Conservation (phyloP, 1,140 invertebrate species). For the Neodiprion virginianus region DNA sequence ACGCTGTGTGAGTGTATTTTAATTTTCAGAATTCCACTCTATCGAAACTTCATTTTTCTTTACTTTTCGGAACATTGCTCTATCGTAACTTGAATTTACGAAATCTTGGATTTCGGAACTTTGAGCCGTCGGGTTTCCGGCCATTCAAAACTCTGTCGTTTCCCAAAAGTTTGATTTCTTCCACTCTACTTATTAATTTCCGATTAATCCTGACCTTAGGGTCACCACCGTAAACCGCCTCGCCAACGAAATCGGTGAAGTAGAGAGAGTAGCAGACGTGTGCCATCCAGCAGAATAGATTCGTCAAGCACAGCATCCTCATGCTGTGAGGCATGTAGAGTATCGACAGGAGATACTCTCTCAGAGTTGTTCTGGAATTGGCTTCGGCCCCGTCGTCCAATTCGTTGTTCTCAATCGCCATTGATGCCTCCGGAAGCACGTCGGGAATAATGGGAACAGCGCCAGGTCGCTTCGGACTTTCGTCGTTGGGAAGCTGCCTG, state of each 20-base stretch:
- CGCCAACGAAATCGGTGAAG: slow-evolving; percentile 97
- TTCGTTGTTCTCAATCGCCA: slow-evolving; percentile 20
- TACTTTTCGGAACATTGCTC: too few species aligned
- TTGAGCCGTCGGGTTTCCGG: too few species aligned
- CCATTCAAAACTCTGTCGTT: too few species aligned
- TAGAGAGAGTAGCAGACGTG: slow-evolving; percentile 96
- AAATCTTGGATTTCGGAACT: too few species aligned
- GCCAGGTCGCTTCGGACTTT: slow-evolving; percentile 32
- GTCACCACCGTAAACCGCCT: slow-evolving; percentile 92
- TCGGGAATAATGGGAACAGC: slow-evolving; percentile 38
- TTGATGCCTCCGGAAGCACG: neutral
- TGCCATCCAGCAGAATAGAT: slow-evolving; percentile 98
- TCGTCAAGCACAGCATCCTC: slow-evolving; percentile 88
- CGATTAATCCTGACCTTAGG: slow-evolving; percentile 70
- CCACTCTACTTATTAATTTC: too few species aligned
- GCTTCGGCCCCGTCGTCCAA: slow-evolving; percentile 26
- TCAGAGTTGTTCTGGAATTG: slow-evolving; percentile 63
- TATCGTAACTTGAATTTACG: too few species aligned
- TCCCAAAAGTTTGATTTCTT: too few species aligned
- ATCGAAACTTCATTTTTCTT: too few species aligned
- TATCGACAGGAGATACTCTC: slow-evolving; percentile 87
- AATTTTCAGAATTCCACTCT: too few species aligned
- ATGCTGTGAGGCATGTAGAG: slow-evolving; percentile 88
- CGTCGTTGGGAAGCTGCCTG: slow-evolving; percentile 37
- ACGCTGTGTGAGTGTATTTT: too few species aligned